phyloP scores from a whole-genome alignment of 2,797 vertebrate genomes.

The Rhinichthys osculus region DNA sequence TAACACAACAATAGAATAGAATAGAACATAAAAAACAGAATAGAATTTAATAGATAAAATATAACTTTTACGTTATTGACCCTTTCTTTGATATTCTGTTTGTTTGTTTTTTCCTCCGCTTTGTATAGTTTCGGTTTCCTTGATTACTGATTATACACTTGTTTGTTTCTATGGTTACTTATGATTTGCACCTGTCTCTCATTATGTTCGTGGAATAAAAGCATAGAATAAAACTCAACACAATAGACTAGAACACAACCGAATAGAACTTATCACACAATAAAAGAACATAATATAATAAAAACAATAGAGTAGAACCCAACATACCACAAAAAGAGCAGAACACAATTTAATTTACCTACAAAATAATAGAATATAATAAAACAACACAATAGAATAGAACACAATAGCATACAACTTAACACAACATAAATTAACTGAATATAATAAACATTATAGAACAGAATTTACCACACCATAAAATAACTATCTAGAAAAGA shows the following conservation, averaged over 20 bases:
- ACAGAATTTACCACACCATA: neutral
- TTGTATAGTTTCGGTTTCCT: neutral
- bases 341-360: neutral
- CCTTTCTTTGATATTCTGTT: neutral
- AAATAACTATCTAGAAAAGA: neutral
- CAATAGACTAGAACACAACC: neutral
- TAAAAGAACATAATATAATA: neutral
- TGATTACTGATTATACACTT: neutral
- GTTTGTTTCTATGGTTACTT: neutral
- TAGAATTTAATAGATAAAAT: neutral
- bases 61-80: neutral
- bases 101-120: neutral
- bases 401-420: neutral
- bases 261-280: neutral
- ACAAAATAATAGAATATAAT: neutral
- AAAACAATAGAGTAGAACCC: neutral
- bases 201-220: neutral
- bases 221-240: neutral
- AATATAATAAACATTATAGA: neutral
- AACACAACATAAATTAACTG: neutral
- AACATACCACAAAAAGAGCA: neutral
- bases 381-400: neutral
- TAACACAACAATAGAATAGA: neutral
- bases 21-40: neutral
- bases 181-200: neutral